These are phyloP conservation scores for Carassius gibelio DNA, from an alignment of 2,113 vertebrate species.

Conservation along the genomic window DNA sequence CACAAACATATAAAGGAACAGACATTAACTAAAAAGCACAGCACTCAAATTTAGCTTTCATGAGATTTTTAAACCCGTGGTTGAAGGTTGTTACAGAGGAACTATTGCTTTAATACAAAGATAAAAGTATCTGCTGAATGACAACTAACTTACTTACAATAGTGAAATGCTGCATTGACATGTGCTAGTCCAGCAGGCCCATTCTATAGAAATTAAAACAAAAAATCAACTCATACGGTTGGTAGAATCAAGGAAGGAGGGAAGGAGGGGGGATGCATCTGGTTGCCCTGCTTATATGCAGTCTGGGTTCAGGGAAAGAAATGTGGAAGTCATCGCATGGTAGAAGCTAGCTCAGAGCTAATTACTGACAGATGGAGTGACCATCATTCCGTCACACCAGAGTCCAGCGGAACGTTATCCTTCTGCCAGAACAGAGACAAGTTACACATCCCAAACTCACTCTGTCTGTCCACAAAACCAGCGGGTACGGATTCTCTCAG, in stretches of 20 bases:
- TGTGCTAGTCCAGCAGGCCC: background rate
- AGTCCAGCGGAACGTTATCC: slow-evolving; percentile 68
- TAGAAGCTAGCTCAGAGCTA: slow-evolving; percentile 66
- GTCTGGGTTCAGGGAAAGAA: slow-evolving; percentile 53
- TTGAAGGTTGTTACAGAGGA: background rate
- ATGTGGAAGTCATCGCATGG: slow-evolving; percentile 60
- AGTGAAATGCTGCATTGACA: background rate
- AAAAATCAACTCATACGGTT: background rate
- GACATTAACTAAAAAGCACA: background rate
- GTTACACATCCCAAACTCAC: background rate
- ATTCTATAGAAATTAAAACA: background rate
- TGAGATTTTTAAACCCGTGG: background rate
- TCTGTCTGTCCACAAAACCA: slow-evolving; percentile 29
- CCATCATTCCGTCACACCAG: slow-evolving; percentile 69
- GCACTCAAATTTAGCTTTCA: background rate
- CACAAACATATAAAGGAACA: background rate
- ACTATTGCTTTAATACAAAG: background rate
- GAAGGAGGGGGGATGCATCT: slow-evolving; percentile 47
- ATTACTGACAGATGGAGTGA: slow-evolving; percentile 80
- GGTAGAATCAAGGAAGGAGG: slow-evolving; percentile 19
- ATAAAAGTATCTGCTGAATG: background rate
- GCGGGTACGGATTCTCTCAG: background rate
- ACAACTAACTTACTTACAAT: background rate
- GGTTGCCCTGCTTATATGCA: slow-evolving; percentile 20
- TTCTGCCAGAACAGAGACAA: slow-evolving; percentile 67